Conservation (phyloP, 2,113 vertebrate species). For the Gobius niger region DNA sequence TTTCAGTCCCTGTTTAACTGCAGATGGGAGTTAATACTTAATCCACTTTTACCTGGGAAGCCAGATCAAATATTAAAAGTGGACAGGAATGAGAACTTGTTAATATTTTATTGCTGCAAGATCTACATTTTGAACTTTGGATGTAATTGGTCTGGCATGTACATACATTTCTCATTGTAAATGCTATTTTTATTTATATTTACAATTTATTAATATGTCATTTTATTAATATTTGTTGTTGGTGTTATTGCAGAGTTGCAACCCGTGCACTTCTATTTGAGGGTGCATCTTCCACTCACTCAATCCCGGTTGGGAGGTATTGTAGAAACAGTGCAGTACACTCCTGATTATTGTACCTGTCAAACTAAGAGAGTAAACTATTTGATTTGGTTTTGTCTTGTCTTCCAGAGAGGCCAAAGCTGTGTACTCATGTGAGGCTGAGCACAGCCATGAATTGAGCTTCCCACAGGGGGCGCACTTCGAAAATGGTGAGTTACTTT, state of each 20-base stretch:
- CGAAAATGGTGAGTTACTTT: slow-evolving; percentile 83
- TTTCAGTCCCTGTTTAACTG: neutral
- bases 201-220: neutral
- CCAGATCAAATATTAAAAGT: neutral
- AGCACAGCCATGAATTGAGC: slow-evolving; percentile 95
- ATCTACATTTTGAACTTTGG: neutral
- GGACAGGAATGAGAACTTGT: no score
- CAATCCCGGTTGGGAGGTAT: slow-evolving; percentile 80
- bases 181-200: neutral
- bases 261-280: slow-evolving; percentile 88
- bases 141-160: no score
- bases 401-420: slow-evolving; percentile 89
- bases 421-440: slow-evolving; percentile 95
- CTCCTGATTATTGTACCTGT: neutral
- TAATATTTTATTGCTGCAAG: neutral
- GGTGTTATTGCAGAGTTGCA: slow-evolving; percentile 82
- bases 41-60: neutral
- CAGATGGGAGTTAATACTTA: neutral
- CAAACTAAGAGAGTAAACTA: neutral
- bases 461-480: slow-evolving; percentile 96
- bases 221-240: neutral
- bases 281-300: slow-evolving; percentile 76
- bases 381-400: neutral
- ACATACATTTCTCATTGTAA: no score
- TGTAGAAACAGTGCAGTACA: neutral